A percentile compares a stretch with the other conserved stretches of the same genome.
These are phyloP conservation scores for Drosophila varians DNA, from an alignment of 1,140 invertebrate species.

Conservation along the genomic window DNA sequence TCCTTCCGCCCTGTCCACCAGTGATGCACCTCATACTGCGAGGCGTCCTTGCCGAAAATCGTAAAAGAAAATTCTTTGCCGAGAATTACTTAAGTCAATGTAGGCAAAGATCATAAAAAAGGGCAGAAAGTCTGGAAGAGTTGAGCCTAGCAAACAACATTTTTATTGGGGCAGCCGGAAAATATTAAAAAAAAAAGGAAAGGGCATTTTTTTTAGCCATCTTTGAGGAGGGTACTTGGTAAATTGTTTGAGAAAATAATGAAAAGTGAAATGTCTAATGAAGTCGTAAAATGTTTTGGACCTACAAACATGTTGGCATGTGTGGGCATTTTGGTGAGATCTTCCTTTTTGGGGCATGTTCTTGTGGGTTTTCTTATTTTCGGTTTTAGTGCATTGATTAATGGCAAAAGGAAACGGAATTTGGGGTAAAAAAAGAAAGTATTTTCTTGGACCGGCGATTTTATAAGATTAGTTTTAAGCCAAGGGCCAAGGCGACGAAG, in stretches of 20 bases:
- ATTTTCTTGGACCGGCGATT: not conserved
- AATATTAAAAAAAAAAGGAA: conserved; percentile 63
- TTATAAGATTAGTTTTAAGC: conserved; percentile 7
- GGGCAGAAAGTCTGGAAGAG: conserved; percentile 39
- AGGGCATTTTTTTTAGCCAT: conserved; percentile 22
- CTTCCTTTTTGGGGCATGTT: conserved; percentile 30
- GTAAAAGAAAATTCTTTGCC: conserved; percentile 60
- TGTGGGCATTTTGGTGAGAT: conserved; percentile 15
- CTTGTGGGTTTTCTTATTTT: conserved; percentile 55
- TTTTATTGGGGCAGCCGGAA: conserved; percentile 74
- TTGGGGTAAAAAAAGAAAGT: conserved; percentile 1
- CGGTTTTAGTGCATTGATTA: conserved; percentile 38
- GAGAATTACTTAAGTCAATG: conserved; percentile 80
- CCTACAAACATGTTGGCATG: conserved; percentile 59
- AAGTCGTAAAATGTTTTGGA: conserved; percentile 63
- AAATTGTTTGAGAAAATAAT: conserved; percentile 60
- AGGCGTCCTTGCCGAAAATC: conserved; percentile 57
- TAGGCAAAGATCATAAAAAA: conserved; percentile 73
- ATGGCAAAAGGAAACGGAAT: conserved; percentile 38
- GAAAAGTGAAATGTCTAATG: conserved; percentile 77
- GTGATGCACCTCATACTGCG: conserved; percentile 8
- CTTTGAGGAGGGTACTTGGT: conserved; percentile 52
- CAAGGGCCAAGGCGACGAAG: too few relatives aligned
- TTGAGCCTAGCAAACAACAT: conserved; percentile 41
- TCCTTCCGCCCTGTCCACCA: not conserved